Conservation (phyloP, 2,888 invertebrate species). For the Eucera pruinosa region DNA sequence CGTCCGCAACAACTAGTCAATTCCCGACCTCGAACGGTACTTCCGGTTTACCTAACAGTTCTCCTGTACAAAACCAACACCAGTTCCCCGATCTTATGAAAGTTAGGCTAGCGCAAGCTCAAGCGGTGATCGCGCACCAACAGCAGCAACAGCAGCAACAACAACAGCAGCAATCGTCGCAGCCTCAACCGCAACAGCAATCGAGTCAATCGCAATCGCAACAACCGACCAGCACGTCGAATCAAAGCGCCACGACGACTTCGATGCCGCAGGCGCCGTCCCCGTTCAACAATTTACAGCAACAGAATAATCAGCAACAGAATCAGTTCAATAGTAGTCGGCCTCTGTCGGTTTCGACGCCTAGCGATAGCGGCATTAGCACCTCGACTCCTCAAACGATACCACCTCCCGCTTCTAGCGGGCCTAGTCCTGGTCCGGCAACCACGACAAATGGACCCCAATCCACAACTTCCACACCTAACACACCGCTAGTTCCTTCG, state of each 20-base stretch:
- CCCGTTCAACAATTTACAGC: constrained; percentile 85
- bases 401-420: constrained; percentile 83
- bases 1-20: constrained; percentile 86
- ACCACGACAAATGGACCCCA: constrained; percentile 82
- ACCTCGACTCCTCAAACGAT: constrained; percentile 85
- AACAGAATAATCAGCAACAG: constrained; percentile 80
- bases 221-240: constrained; percentile 81
- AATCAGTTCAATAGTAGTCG: constrained; percentile 83
- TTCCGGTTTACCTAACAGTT: constrained; percentile 83
- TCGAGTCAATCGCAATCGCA: constrained; percentile 72
- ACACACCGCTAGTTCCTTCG: constrained; percentile 84
- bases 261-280: constrained; percentile 85
- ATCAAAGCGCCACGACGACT: constrained; percentile 76
- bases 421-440: constrained; percentile 79
- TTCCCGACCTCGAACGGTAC: constrained; percentile 87
- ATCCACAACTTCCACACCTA: constrained; percentile 83
- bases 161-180: constrained; percentile 80
- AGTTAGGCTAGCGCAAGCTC: constrained; percentile 85
- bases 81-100: constrained; percentile 87
- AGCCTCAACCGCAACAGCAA: constrained; percentile 79
- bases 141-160: constrained; percentile 82
- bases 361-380: constrained; percentile 81
- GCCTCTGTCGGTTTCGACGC: constrained; percentile 80
- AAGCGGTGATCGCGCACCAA: constrained; percentile 78
- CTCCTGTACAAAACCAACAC: constrained; percentile 85